Evolutionary conservation across 2,888 invertebrate species (phyloP), one percentile per base, ranked within the genome.

Genomic region (Protula sp.): DNA sequence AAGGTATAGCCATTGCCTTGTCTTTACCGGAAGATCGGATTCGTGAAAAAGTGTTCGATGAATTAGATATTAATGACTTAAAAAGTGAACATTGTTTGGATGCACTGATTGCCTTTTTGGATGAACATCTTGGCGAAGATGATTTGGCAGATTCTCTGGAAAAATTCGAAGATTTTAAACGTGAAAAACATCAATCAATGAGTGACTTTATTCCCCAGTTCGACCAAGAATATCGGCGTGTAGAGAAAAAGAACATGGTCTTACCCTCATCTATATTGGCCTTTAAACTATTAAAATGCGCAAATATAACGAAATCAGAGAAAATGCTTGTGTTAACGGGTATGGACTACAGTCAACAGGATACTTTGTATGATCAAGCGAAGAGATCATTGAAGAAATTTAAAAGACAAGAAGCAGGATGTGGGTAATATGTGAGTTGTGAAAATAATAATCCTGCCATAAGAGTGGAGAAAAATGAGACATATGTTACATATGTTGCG

Each of bases 341-440:
- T 1, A 64, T 64, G 64, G 62, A 65, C 50, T 64, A 64, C 60
- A 59, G 61, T 4, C 55, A 64, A 24, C 56, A 55, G 45, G 59
- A 47, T 22, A 65, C 62, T 2, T 47, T 65, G 26, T 68, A 68
- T 63, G 65, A 67, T 38, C 55, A 68, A 47, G 65, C 62, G 19
- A 68, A 64, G 45, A 29, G 30, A 47, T 60, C 66, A n/a, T 48
- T 64, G 24, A 30, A 38, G 26, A 55, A 55, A 38, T 55, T 55
- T 24, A 45, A 5, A 5, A 29, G 24, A 38, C 9, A 31, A 55
- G 38, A 45, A 5, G 24, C 4, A 38, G 30, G 5, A 38, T n/a
- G 5, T 55, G n/a, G n/a, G n/a, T n/a, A n/a, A n/a, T n/a, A n/a
- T n/a, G n/a, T n/a, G n/a, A n/a, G n/a, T n/a, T n/a, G n/a, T n/a